Conservation (phyloP, 2,888 invertebrate genomes). For the Cerastis rubricosa region DNA sequence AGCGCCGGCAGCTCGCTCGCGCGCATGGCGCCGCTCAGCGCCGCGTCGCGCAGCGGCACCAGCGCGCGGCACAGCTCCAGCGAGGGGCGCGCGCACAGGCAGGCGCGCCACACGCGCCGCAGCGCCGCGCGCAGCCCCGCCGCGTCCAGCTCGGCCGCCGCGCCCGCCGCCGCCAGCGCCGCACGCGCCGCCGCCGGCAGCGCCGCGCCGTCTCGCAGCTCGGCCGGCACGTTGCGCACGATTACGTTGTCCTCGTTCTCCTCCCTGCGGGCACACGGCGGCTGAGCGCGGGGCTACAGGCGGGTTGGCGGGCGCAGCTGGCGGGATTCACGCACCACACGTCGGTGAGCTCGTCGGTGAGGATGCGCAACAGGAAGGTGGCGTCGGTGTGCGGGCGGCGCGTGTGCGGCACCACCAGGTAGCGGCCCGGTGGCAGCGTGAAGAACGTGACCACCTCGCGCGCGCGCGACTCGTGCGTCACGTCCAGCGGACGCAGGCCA, state of each 20-base stretch:
- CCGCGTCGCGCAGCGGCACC: constrained; percentile 92
- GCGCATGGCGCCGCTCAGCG: constrained; percentile 92
- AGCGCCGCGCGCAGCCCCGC: constrained; percentile 63
- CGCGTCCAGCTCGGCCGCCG: constrained; percentile 59
- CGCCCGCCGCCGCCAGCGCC: constrained; percentile 30
- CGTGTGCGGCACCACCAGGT: constrained; percentile 94
- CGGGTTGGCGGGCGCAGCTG: too few species aligned
- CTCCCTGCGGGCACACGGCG: constrained; percentile 81
- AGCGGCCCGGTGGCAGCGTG: constrained; percentile 94
- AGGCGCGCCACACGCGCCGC: constrained; percentile 84
- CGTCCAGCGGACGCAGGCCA: constrained; percentile 91
- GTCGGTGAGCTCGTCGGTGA: constrained; percentile 93
- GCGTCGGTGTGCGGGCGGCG: constrained; percentile 93
- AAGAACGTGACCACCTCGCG: constrained; percentile 93
- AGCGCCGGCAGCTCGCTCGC: constrained; percentile 91
- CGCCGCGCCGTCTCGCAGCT: constrained; percentile 46
- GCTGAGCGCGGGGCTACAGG: not conserved
- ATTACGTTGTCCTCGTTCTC: constrained; percentile 82
- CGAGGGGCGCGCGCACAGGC: constrained; percentile 79
- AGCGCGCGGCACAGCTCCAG: constrained; percentile 93
- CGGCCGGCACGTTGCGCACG: constrained; percentile 3
- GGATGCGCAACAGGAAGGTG: constrained; percentile 93
- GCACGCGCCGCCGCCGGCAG: not conserved
- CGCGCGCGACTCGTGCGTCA: constrained; percentile 91
- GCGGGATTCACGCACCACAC: constrained; percentile 94